Conservation (phyloP, 2,888 invertebrate genomes). For the Nipponacmea schrenckii region DNA sequence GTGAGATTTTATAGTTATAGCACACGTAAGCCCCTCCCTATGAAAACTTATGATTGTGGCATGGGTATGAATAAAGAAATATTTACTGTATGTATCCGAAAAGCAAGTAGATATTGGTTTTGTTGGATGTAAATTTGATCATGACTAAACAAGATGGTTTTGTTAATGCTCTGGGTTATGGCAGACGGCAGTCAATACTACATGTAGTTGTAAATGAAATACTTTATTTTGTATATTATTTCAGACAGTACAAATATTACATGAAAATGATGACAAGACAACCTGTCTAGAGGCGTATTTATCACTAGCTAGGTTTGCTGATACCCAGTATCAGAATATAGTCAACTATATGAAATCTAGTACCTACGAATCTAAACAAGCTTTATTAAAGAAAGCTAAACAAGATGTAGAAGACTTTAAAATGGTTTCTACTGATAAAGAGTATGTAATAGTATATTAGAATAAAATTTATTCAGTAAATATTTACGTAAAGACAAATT, state of each 20-base stretch:
- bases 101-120: too few relatives aligned
- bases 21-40: too few relatives aligned
- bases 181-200: too few relatives aligned
- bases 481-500: too few relatives aligned
- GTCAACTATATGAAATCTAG: slow-evolving; percentile 79
- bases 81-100: too few relatives aligned
- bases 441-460: slow-evolving; percentile 37
- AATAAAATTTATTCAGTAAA: not conserved
- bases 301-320: slow-evolving; percentile 84
- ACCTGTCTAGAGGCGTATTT: slow-evolving; percentile 73
- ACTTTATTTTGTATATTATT: not conserved
- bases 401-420: slow-evolving; percentile 60
- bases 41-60: too few relatives aligned
- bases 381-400: slow-evolving; percentile 76
- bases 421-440: slow-evolving; percentile 37
- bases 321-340: slow-evolving; percentile 85
- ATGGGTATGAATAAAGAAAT: too few relatives aligned
- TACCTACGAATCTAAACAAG: slow-evolving; percentile 79
- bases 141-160: too few relatives aligned
- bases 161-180: too few relatives aligned
- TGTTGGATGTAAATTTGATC: too few relatives aligned
- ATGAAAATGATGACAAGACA: slow-evolving; percentile 29
- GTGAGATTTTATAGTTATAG: too few relatives aligned
- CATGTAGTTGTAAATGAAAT: too few relatives aligned
- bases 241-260: slow-evolving; percentile 49